Evolutionary conservation across 2,888 invertebrate species (phyloP), one percentile per base, ranked within the genome.

Genomic region (Drosophila mayaguana): DNA sequence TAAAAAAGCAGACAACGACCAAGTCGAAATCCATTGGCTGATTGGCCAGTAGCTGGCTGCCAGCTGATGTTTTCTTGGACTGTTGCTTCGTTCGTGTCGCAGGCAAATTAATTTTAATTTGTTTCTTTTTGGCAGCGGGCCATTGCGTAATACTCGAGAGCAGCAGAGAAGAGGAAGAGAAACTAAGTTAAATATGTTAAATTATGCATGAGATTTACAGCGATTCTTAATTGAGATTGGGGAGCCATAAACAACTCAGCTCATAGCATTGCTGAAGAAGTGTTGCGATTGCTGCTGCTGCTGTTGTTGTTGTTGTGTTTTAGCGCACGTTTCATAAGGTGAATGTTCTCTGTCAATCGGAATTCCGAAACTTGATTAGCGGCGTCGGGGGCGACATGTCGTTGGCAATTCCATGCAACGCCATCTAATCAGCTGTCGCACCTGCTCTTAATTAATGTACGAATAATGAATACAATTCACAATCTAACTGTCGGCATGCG

Each of bases 371-470:
- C 25, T 12, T 46, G n/a, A 40, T 38, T 18, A n/a, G 32, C 28
- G 18, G 50, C 18, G 18, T 1, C 25, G 20, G 8, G 25, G 43
- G 25, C 22, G 68, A 63, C 66, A 42, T 63, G 63, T 56, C 67
- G 55, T 61, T 42, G 40, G 62, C 51, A 63, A 43, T 50, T 50
- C n/a, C 16, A n/a, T 55, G 45, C 57, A 67, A 36, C 42, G 43
- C 50, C 40, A 53, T 32, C 59, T 76, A 83, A 81, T 81, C 78
- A 76, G 68, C 50, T 28, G 34, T 55, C 48, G 18, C 32, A 50
- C 40, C 46, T 57, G 73, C 56, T 56, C 66, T 66, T 80, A 80
- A 87, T 83, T 83, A 83, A 83, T 78, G 66, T 67, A 53, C 69
- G 68, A 63, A 77, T 63, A 83, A 80, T 70, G 72, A 69, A 83